Evolutionary conservation across 2,888 invertebrate species (phyloP), one percentile per base, ranked within the genome.

Genomic region (Biston stratarius): DNA sequence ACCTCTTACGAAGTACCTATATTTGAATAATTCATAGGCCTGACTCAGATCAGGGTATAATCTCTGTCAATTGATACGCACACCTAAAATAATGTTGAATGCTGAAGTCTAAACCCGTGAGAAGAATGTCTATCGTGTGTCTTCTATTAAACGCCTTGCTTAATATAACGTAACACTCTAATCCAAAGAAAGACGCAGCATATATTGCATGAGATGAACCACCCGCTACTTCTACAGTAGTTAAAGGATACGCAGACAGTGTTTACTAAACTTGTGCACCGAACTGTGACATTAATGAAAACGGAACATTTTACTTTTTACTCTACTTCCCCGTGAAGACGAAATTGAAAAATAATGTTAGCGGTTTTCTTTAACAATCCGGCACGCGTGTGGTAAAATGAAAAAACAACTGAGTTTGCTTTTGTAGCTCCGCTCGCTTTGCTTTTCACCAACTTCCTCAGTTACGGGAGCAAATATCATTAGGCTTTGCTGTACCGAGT

Each of bases 331-430:
- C n/a, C 67, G 70, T 69, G 75, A 76, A 66, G 74, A 80, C 81
- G 76, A 81, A 82, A 83, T 82, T 80, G 80, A 78, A 83, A 84
- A 84, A 83, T 79, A 80, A 81, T 84, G 78, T 84, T 84, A 75
- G 81, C 70, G 74, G 75, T 64, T 71, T 65, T 61, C 51, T 45
- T 80, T 74, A 71, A 74, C 79, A 77, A 78, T 77, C 63, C 77
- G 76, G 78, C 79, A 79, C 78, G 78, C 76, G 77, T 74, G 76
- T 74, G 76, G 51, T 76, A 81, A 83, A 83, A 81, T 68, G 24
- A 24, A 74, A 80, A 80, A 82, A 84, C 77, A 79, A 83, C 79
- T 70, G 67, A 69, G 71, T 71, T 66, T 64, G 74, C 72, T 73
- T 75, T 71, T 75, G 76, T 76, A 67, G 64, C 66, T 71, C 62